These are phyloP conservation scores for Coenonympha glycerion DNA, from an alignment of 2,888 invertebrate genomes.

Conservation along the genomic window DNA sequence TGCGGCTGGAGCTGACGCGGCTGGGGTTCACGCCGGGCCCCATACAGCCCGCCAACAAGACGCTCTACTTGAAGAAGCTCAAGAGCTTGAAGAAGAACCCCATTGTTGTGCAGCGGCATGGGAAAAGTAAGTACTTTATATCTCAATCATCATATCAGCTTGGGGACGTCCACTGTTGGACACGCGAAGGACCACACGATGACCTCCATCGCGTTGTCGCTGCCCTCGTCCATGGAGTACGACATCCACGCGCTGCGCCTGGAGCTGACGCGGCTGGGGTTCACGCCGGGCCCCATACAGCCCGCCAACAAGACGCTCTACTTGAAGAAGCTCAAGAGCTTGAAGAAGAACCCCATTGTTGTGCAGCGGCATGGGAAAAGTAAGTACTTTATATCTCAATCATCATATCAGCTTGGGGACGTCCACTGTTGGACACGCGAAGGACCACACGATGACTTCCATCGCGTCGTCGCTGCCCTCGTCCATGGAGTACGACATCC, in stretches of 20 bases:
- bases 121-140: conserved; percentile 49
- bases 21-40: conserved; percentile 87
- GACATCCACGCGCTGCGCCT: conserved; percentile 80
- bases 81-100: conserved; percentile 72
- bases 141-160: too few relatives aligned
- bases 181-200: conserved; percentile 59
- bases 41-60: conserved; percentile 84
- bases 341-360: conserved; percentile 59
- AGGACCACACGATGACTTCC: conserved; percentile 59
- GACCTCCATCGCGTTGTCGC: conserved; percentile 68
- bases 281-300: conserved; percentile 87
- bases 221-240: conserved; percentile 78
- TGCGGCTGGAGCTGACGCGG: conserved; percentile 78
- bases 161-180: too few relatives aligned
- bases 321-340: conserved; percentile 80
- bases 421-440: too few relatives aligned
- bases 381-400: too few relatives aligned
- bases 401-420: too few relatives aligned
- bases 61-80: conserved; percentile 84
- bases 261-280: conserved; percentile 80
- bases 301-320: conserved; percentile 85
- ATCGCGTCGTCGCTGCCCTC: conserved; percentile 76
- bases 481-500: conserved; percentile 80
- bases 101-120: conserved; percentile 37
- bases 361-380: conserved; percentile 42